A percentile compares a stretch with the other conserved stretches of the same genome.
Conservation (phyloP, 2,888 invertebrate genomes). For the Eulithis testata region DNA sequence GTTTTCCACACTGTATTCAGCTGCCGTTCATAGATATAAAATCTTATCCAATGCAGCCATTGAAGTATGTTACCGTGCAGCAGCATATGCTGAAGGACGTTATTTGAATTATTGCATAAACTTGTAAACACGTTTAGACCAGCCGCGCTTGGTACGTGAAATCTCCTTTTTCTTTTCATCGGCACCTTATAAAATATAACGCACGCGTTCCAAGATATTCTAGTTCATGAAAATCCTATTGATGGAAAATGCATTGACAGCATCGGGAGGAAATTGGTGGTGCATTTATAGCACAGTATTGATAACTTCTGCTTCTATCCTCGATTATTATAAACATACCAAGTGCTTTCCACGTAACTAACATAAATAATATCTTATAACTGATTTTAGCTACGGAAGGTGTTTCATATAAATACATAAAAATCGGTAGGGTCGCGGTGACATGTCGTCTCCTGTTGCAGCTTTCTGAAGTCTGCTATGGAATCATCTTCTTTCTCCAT, state of each 20-base stretch:
- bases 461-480: too few species aligned
- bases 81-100: slow-evolving; percentile 75
- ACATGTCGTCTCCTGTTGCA: too few species aligned
- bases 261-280: slow-evolving; percentile 19
- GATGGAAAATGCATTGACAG: slow-evolving; percentile 30
- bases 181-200: slow-evolving; percentile 58
- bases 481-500: too few species aligned
- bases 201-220: slow-evolving; percentile 49
- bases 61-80: slow-evolving; percentile 79
- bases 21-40: slow-evolving; percentile 75
- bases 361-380: too few species aligned
- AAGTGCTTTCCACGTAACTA: background rate
- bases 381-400: too few species aligned
- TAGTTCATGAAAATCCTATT: slow-evolving; percentile 31
- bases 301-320: slow-evolving; percentile 13
- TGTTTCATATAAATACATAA: too few species aligned
- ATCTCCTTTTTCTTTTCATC: slow-evolving; percentile 61
- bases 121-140: slow-evolving; percentile 80
- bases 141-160: slow-evolving; percentile 61
- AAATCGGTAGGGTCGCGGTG: too few species aligned
- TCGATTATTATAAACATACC: slow-evolving; percentile 1
- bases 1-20: slow-evolving; percentile 40
- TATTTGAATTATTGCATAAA: slow-evolving; percentile 82
- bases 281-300: slow-evolving; percentile 18
- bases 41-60: slow-evolving; percentile 80